Percentiles rank a stretch among this genome's conserved stretches.
phyloP scores from a whole-genome alignment of 2,797 vertebrate species.

The Acanthurus lineatus region DNA sequence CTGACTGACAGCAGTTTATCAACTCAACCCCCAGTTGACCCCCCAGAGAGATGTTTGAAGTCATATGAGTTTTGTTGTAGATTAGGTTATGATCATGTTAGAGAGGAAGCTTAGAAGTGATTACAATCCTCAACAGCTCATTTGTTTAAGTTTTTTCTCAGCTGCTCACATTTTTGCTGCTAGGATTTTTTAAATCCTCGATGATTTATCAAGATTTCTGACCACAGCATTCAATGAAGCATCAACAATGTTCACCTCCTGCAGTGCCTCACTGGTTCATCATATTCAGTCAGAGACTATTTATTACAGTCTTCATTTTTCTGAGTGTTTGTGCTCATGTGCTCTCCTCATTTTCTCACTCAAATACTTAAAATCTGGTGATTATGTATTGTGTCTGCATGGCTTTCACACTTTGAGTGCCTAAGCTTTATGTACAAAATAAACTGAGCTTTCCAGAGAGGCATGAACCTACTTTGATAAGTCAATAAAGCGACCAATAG shows the following conservation, averaged over 20 bases:
- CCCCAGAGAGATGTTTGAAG: constrained; percentile 15
- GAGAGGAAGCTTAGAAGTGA: constrained; percentile 32
- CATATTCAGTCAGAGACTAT: background rate
- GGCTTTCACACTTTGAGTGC: background rate
- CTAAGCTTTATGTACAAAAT: background rate
- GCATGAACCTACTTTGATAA: background rate
- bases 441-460: background rate
- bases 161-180: constrained; percentile 56
- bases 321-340: background rate
- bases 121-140: constrained; percentile 61
- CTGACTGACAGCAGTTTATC: constrained; percentile 20
- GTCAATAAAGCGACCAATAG: background rate
- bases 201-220: constrained; percentile 29
- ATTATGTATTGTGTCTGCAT: background rate
- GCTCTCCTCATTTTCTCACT: too few species aligned
- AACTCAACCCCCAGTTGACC: constrained; percentile 3
- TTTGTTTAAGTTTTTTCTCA: constrained; percentile 62
- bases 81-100: background rate
- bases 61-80: background rate
- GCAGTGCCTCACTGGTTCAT: background rate
- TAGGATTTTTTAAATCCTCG: constrained; percentile 31
- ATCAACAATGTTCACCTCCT: background rate
- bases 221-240: constrained; percentile 1
- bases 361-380: background rate
- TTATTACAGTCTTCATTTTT: constrained; percentile 1